Percentiles rank a stretch among this genome's conserved stretches.
phyloP scores from a whole-genome alignment of 2,113 vertebrate genomes.

The Oncorhynchus gorbuscha region DNA sequence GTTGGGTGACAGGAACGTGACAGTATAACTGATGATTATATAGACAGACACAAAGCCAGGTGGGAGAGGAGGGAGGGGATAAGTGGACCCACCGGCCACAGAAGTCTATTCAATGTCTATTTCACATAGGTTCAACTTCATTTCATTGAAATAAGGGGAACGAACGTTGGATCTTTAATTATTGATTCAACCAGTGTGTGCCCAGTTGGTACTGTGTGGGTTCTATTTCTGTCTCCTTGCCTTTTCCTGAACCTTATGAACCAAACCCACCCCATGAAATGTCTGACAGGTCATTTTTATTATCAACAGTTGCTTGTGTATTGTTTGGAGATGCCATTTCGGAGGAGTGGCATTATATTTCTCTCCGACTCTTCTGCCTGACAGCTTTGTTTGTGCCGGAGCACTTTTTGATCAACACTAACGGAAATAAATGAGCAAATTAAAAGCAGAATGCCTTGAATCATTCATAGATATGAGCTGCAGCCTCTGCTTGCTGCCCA shows the following conservation, averaged over 20 bases:
- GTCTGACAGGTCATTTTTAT: not conserved
- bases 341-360: not conserved
- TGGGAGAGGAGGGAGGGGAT: not conserved
- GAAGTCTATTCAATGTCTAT: too few relatives aligned
- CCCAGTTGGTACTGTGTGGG: too few relatives aligned
- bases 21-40: not conserved
- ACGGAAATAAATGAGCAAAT: constrained; percentile 4
- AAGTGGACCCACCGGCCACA: not conserved
- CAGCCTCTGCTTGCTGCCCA: not conserved
- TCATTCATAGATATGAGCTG: not conserved
- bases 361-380: not conserved
- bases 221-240: too few relatives aligned
- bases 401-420: not conserved
- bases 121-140: too few relatives aligned
- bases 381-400: not conserved
- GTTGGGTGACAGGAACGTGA: not conserved
- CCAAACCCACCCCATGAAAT: not conserved
- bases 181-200: too few relatives aligned
- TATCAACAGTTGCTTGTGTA: not conserved
- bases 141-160: too few relatives aligned
- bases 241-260: not conserved
- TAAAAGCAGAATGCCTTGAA: not conserved
- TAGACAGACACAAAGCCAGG: not conserved
- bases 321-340: too few relatives aligned
- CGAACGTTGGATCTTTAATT: too few relatives aligned